Conservation (phyloP, 2,797 vertebrate species). For the Knipowitschia caucasica region DNA sequence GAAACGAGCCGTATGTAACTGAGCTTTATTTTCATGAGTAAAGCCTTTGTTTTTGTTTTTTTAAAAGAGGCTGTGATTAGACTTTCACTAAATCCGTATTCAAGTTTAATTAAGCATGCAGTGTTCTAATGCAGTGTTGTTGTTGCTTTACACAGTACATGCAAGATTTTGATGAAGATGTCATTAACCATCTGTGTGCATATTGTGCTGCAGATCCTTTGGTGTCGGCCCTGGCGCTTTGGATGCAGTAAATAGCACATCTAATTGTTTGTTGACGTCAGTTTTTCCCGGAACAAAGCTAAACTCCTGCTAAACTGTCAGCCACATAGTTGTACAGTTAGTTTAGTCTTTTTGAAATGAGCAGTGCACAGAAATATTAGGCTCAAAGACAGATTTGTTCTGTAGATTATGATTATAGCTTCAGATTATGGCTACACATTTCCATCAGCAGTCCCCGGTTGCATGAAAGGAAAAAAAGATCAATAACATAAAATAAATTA, state of each 20-base stretch:
- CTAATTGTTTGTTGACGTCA: too few species aligned
- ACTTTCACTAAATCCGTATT: background rate
- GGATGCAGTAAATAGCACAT: background rate
- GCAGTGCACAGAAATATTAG: too few species aligned
- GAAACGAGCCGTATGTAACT: conserved; percentile 48
- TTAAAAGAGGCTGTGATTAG: background rate
- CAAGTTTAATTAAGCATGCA: background rate
- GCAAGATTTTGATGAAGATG: background rate
- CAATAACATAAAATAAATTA: too few species aligned
- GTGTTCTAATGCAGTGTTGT: background rate
- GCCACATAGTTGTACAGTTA: too few species aligned
- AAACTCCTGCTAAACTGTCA: too few species aligned
- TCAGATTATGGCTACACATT: too few species aligned
- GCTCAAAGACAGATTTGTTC: too few species aligned
- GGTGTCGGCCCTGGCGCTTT: background rate
- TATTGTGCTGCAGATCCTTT: background rate
- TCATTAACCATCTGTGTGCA: background rate
- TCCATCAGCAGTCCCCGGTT: too few species aligned
- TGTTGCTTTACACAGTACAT: background rate
- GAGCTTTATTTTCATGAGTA: background rate
- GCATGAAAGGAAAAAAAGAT: too few species aligned
- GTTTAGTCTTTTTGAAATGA: too few species aligned
- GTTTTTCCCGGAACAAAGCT: too few species aligned
- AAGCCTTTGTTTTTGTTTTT: background rate
- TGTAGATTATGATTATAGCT: too few species aligned